Conservation (phyloP, 2,888 invertebrate genomes). For the Rhagium mordax region DNA sequence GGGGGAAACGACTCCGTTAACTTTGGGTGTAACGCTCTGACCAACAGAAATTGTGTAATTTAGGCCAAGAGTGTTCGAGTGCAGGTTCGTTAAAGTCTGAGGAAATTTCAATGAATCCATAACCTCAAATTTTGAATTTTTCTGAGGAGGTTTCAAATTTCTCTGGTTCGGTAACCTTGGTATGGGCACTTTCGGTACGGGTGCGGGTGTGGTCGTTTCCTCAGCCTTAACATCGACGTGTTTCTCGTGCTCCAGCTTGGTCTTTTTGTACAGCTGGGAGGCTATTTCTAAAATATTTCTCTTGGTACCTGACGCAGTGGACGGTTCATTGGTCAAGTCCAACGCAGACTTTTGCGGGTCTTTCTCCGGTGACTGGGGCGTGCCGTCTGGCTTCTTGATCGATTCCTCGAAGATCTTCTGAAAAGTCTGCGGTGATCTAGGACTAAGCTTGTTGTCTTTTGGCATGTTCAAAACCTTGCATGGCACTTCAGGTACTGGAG, state of each 20-base stretch:
- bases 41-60: conserved; percentile 67
- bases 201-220: conserved; percentile 28
- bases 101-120: conserved; percentile 41
- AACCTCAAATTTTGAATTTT: conserved; percentile 32
- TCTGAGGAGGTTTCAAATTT: conserved; percentile 45
- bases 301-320: conserved; percentile 48
- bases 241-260: conserved; percentile 60
- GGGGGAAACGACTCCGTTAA: conserved; percentile 47
- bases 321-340: conserved; percentile 43
- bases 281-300: conserved; percentile 66
- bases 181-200: conserved; percentile 60
- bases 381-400: conserved; percentile 57
- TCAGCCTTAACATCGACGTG: conserved; percentile 42
- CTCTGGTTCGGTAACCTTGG: conserved; percentile 60
- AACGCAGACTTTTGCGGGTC: conserved; percentile 42
- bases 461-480: conserved; percentile 49
- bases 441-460: conserved; percentile 51
- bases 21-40: conserved; percentile 44
- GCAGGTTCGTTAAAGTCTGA: conserved; percentile 59
- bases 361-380: conserved; percentile 32
- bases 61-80: conserved; percentile 65
- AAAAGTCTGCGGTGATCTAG: conserved; percentile 61
- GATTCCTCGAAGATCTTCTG: conserved; percentile 70
- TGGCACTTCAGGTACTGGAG: conserved; percentile 57
- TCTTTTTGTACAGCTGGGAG: conserved; percentile 65